Evolutionary conservation across 2,113 vertebrate species (phyloP).

Genomic region (Cheilinus undulatus): DNA sequence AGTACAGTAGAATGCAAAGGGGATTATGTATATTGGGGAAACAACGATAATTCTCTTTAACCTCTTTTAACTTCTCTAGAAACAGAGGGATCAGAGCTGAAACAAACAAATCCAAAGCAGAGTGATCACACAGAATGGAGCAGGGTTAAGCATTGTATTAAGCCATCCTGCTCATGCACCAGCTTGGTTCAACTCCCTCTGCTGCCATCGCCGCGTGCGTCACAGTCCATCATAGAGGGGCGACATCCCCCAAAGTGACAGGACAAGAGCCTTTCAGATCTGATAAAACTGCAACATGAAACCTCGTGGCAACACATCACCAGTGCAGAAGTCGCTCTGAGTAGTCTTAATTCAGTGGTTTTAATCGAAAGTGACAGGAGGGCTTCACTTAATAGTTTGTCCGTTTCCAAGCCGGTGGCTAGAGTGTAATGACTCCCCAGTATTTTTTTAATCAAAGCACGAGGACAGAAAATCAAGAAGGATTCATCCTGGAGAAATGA

Average conservation of each 20-base stretch:
- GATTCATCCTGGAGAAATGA: conserved; percentile 25
- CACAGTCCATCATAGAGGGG: conserved; percentile 12
- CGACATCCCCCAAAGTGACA: conserved; percentile 21
- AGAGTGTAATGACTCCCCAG: background rate
- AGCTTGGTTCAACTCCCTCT: background rate
- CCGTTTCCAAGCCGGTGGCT: background rate
- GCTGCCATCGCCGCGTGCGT: conserved; percentile 10
- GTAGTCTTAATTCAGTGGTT: background rate
- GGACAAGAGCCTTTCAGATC: conserved; percentile 44
- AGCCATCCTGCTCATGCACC: conserved; percentile 1
- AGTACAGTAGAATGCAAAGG: background rate
- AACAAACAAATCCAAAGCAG: conserved; percentile 23
- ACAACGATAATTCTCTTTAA: conserved; percentile 31
- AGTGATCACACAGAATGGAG: conserved; percentile 11
- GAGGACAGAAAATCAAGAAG: conserved; percentile 30
- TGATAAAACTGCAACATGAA: conserved; percentile 20
- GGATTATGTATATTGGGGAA: conserved; percentile 30
- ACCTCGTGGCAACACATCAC: conserved; percentile 1
- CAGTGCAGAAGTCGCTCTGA: background rate
- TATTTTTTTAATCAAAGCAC: background rate
- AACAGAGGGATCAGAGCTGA: conserved; percentile 25
- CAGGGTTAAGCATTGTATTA: conserved; percentile 31
- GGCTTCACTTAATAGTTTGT: conserved; percentile 11
- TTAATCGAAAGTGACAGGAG: conserved; percentile 42
- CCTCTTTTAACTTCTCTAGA: conserved; percentile 24